These are phyloP conservation scores for Graptemys geographica DNA, from an alignment of 2,797 vertebrate genomes.

Conservation along the genomic window DNA sequence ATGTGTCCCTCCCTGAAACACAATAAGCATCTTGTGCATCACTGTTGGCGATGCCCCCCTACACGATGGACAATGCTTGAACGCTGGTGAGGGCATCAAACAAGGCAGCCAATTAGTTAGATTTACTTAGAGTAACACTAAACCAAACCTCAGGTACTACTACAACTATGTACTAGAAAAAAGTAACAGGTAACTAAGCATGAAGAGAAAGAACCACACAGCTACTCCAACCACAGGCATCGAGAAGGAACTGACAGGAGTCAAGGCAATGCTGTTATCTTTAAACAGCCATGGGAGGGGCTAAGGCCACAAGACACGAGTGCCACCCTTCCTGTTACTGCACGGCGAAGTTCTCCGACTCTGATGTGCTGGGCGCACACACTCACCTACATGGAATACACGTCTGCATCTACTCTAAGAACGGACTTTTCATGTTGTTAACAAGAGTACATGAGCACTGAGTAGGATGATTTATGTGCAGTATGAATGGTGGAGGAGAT, in stretches of 20 bases:
- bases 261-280: not conserved
- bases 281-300: not conserved
- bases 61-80: not conserved
- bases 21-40: not conserved
- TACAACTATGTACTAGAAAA: not conserved
- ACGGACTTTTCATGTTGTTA: constrained; percentile 54
- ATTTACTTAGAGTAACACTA: not conserved
- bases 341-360: not conserved
- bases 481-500: constrained; percentile 50
- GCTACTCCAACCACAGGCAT: not conserved
- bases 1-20: not conserved
- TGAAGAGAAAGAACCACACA: too few relatives aligned
- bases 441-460: not conserved
- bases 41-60: not conserved
- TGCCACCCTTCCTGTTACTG: not conserved
- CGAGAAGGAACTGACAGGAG: not conserved
- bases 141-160: not conserved
- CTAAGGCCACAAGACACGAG: not conserved
- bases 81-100: not conserved
- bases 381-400: not conserved
- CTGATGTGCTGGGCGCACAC: not conserved
- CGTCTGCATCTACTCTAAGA: not conserved
- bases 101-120: not conserved
- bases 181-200: not conserved
- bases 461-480: constrained; percentile 57